phyloP scores from a whole-genome alignment of 2,797 vertebrate genomes.

The Poeciliopsis presidionis region DNA sequence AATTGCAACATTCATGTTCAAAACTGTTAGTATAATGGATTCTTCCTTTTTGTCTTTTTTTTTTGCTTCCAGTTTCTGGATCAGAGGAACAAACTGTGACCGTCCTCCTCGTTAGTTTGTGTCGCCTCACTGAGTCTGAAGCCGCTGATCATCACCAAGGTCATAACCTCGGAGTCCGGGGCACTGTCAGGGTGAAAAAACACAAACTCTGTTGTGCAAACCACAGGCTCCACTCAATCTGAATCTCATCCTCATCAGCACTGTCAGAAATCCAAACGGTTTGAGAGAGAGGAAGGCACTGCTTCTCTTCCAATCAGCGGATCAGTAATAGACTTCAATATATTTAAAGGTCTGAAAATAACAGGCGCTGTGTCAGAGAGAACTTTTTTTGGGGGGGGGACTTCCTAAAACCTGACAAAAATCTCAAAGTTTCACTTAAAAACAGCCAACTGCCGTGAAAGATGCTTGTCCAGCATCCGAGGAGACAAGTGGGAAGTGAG shows the following conservation, averaged over 20 bases:
- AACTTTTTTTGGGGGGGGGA: not conserved
- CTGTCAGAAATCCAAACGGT: not conserved
- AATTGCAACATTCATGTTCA: not conserved
- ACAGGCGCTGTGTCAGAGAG: not conserved
- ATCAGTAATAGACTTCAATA: not conserved
- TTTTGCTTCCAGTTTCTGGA: not conserved
- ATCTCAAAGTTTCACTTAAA: not conserved
- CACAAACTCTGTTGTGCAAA: not conserved
- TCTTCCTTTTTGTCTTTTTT: not conserved
- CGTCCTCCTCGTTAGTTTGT: not conserved
- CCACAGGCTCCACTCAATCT: too few species aligned
- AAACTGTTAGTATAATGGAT: not conserved
- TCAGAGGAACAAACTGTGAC: not conserved
- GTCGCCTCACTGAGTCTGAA: not conserved
- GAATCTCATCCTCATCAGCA: not conserved
- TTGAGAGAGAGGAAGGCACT: not conserved
- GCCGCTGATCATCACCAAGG: slow-evolving; percentile 1
- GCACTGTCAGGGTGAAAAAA: slow-evolving; percentile 7
- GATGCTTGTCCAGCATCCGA: not conserved
- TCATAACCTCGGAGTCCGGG: not conserved
- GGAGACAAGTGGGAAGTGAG: slow-evolving; percentile 45
- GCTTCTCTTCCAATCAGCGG: not conserved
- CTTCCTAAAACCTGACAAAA: slow-evolving; percentile 9
- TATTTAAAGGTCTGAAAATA: not conserved
- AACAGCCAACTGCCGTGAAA: slow-evolving; percentile 1